Percentiles rank a stretch among this genome's conserved stretches.
Evolutionary conservation across 2,888 invertebrate genomes (phyloP).

Genomic region (Melangyna quadrimaculata): DNA sequence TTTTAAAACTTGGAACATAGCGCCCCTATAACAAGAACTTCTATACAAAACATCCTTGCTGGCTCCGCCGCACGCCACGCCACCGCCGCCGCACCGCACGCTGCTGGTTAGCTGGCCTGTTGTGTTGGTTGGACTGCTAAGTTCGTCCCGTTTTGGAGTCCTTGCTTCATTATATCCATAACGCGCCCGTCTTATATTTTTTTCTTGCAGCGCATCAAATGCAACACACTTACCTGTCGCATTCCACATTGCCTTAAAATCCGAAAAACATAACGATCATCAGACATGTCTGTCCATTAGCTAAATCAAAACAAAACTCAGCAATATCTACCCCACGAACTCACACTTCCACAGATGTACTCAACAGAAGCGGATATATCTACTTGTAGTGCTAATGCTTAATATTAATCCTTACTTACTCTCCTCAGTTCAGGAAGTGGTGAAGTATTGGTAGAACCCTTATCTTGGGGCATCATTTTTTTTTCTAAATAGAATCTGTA

Average conservation of each 20-base stretch:
- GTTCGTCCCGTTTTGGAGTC: slow-evolving; percentile 48
- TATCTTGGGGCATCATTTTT: neutral
- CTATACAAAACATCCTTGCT: slow-evolving; percentile 36
- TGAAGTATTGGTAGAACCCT: slow-evolving; percentile 51
- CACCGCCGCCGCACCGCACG: slow-evolving; percentile 9
- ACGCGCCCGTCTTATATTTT: slow-evolving; percentile 44
- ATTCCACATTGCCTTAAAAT: neutral
- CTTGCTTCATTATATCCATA: slow-evolving; percentile 58
- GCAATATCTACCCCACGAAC: neutral
- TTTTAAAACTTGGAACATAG: slow-evolving; percentile 69
- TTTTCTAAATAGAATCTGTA: slow-evolving; percentile 16
- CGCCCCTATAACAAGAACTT: slow-evolving; percentile 26
- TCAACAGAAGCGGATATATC: slow-evolving; percentile 10
- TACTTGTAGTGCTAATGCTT: slow-evolving; percentile 47
- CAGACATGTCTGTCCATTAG: slow-evolving; percentile 66
- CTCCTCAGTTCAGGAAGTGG: slow-evolving; percentile 38
- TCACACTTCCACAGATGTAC: slow-evolving; percentile 23
- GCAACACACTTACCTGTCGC: slow-evolving; percentile 1
- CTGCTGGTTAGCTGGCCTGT: slow-evolving; percentile 47
- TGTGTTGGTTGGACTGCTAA: slow-evolving; percentile 38
- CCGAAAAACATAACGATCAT: slow-evolving; percentile 40
- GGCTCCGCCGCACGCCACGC: neutral
- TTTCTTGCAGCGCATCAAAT: slow-evolving; percentile 25
- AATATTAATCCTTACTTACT: slow-evolving; percentile 59
- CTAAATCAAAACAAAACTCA: slow-evolving; percentile 56